Conservation (phyloP, 2,113 vertebrate genomes). For the Erythrolamprus reginae region DNA sequence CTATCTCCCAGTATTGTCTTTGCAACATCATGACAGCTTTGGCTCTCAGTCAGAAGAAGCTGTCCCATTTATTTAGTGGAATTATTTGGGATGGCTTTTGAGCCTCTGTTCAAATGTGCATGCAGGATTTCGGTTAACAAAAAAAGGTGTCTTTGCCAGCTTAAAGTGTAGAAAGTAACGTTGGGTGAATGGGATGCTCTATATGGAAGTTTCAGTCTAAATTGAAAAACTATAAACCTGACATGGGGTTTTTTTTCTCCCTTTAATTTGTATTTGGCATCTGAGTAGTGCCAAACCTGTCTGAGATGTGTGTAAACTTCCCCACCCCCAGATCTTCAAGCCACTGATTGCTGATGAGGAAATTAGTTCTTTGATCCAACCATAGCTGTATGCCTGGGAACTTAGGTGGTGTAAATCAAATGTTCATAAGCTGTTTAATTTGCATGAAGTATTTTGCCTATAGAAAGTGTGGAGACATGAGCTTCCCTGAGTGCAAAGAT, state of each 20-base stretch:
- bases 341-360: neutral
- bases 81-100: neutral
- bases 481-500: neutral
- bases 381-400: slow-evolving; percentile 9
- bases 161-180: neutral
- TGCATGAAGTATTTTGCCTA: slow-evolving; percentile 16
- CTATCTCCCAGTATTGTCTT: neutral
- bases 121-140: neutral
- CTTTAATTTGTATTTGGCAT: neutral
- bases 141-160: neutral
- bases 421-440: slow-evolving; percentile 20
- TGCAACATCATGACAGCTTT: neutral
- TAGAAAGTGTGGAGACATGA: neutral
- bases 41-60: neutral
- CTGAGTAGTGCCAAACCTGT: slow-evolving; percentile 18
- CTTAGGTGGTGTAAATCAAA: slow-evolving; percentile 14
- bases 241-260: neutral
- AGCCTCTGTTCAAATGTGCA: neutral
- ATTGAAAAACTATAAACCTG: neutral
- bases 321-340: neutral
- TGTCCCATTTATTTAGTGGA: neutral
- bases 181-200: neutral
- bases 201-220: neutral
- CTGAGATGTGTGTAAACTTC: slow-evolving; percentile 23
- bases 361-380: slow-evolving; percentile 10